Conservation (phyloP, 2,113 vertebrate genomes). For the Salminus brasiliensis region DNA sequence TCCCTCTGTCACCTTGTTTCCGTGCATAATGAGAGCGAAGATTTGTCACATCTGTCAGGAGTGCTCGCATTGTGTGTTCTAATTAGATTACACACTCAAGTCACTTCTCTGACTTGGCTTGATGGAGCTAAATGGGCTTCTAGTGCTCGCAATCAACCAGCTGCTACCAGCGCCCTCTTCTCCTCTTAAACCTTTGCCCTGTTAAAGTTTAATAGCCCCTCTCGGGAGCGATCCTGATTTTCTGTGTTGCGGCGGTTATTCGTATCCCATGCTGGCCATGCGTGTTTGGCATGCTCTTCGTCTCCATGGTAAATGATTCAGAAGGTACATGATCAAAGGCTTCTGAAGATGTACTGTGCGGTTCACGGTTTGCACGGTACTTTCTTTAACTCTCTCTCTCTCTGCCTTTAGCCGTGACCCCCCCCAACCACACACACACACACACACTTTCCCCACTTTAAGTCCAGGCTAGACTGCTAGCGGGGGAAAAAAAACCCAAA, state of each 20-base stretch:
- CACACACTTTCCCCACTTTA: conserved; percentile 13
- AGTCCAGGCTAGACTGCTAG: conserved; percentile 41
- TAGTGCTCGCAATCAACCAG: conserved; percentile 5
- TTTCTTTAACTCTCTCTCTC: conserved; percentile 45
- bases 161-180: not conserved
- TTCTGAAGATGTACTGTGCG: conserved; percentile 56
- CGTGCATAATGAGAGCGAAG: conserved; percentile 26
- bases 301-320: conserved; percentile 68
- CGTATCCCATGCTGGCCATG: conserved; percentile 47
- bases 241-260: conserved; percentile 59
- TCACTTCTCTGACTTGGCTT: conserved; percentile 3
- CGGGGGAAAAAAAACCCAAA: conserved; percentile 50
- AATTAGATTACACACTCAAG: conserved; percentile 33
- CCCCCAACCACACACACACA: too few species aligned
- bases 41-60: conserved; percentile 17
- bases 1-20: conserved; percentile 11
- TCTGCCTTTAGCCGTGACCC: conserved; percentile 39
- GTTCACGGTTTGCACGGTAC: conserved; percentile 54
- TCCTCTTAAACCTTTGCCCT: conserved; percentile 22
- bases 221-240: conserved; percentile 58
- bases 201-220: conserved; percentile 61
- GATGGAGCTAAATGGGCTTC: conserved; percentile 30
- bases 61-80: not conserved
- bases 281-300: conserved; percentile 55
- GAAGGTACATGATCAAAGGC: conserved; percentile 64